Evolutionary conservation across 1,140 invertebrate species (phyloP), one percentile per base, ranked within the genome.

Genomic region (Pseudachorutes palmiensis): DNA sequence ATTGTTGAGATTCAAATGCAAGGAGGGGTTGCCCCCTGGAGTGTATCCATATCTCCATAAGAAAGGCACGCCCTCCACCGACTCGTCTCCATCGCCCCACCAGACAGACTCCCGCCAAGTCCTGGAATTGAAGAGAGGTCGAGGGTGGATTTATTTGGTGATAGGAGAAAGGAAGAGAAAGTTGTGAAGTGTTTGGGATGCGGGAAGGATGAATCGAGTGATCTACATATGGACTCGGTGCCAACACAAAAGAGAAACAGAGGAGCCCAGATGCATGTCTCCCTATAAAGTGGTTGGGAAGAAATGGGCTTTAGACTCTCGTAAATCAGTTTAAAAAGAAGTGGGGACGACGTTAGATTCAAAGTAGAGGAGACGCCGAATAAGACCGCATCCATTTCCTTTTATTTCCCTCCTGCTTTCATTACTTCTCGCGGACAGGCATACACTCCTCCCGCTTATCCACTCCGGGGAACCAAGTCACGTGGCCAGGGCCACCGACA

Each of bases 321-420:
- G 36, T 45, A 45, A 45, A 45, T 45, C 36, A 45, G 36, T 45
- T 45, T 45, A 45, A 45, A 45, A 45, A 45, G 36, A 45, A 45
- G 36, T 45, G 36, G 36, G 19, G 36, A 45, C 36, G 36, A 45
- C 36, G 19, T 9, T 45, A 45, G 36, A 9, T 45, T 45, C 36
- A 19, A 19, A 45, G 19, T 12, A 45, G 36, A 45, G n/a, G n/a
- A n/a, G n/a, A n/a, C n/a, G n/a, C n/a, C n/a, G n/a, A 45, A 45
- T 9, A 45, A 12, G 19, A 12, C 36, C 36, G 19, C 9, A 9
- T 19, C 19, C 36, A 45, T 45, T 45, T 45, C 36, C 36, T 45
- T 45, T 45, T 45, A 19, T 45, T 12, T 45, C 19, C 19, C 19
- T 45, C 9, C 9, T 9, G 36, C 19, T 45, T 45, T 45, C 36